These are phyloP conservation scores for Pteropus rufus DNA, from an alignment of 2,797 vertebrate genomes.

Conservation along the genomic window DNA sequence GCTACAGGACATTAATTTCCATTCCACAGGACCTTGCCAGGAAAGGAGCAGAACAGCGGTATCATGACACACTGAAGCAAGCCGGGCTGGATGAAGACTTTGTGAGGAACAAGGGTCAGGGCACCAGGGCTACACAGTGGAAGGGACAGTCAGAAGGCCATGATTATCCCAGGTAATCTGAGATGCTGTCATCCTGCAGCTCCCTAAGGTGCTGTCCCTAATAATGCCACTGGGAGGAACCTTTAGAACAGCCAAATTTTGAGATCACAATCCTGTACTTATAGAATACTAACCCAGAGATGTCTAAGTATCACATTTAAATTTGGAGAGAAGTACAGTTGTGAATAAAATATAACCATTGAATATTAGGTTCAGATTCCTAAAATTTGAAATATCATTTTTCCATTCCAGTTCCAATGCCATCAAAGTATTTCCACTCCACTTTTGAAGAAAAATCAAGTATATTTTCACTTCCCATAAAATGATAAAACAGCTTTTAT, in stretches of 20 bases:
- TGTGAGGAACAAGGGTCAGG: slow-evolving; percentile 86
- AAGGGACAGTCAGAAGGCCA: slow-evolving; percentile 67
- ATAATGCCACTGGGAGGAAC: background rate
- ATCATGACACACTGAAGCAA: slow-evolving; percentile 86
- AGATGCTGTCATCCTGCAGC: background rate
- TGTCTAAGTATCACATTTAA: background rate
- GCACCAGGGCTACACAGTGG: slow-evolving; percentile 59
- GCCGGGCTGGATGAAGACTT: slow-evolving; percentile 91
- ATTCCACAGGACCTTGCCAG: slow-evolving; percentile 81
- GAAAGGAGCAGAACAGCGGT: slow-evolving; percentile 87
- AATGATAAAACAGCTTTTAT: background rate
- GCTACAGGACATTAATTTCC: background rate
- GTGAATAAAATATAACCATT: slow-evolving; percentile 4
- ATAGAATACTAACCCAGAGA: background rate
- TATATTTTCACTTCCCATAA: background rate
- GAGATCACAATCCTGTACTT: background rate
- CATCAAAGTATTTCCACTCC: slow-evolving; percentile 13
- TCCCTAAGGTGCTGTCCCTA: background rate
- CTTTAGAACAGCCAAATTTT: background rate
- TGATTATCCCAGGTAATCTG: slow-evolving; percentile 81
- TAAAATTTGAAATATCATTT: slow-evolving; percentile 41
- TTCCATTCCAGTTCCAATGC: slow-evolving; percentile 9
- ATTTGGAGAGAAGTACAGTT: background rate
- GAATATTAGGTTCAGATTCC: background rate
- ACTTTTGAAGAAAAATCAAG: background rate